A percentile compares a stretch with the other conserved stretches of the same genome.
Evolutionary conservation across 2,113 vertebrate species (phyloP).

Genomic region (Pseudopodoces humilis): DNA sequence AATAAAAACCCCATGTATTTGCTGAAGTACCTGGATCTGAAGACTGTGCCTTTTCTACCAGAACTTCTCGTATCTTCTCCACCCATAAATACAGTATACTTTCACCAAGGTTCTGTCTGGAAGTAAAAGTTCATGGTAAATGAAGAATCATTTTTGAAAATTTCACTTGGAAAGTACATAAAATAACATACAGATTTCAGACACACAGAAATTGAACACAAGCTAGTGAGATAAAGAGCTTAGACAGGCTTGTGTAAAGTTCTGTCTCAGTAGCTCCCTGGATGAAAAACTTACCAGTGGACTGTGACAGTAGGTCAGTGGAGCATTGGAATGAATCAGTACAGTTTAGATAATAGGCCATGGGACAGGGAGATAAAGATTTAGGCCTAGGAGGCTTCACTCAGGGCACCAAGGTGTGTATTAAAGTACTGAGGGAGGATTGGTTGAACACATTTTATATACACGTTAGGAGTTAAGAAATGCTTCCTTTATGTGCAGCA

Average conservation of each 20-base stretch:
- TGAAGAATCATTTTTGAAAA: neutral
- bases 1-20: neutral
- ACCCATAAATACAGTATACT: slow-evolving; percentile 96
- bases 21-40: slow-evolving; percentile 82
- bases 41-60: slow-evolving; percentile 83
- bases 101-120: slow-evolving; percentile 90
- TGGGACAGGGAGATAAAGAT: neutral
- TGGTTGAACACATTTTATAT: fast-evolving
- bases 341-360: neutral
- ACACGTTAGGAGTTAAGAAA: neutral
- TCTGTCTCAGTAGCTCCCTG: neutral
- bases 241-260: neutral
- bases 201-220: neutral
- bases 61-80: slow-evolving; percentile 90
- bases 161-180: neutral
- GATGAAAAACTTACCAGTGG: fast-evolving
- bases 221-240: neutral
- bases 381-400: neutral
- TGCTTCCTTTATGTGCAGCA: neutral
- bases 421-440: neutral
- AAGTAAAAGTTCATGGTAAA: slow-evolving; percentile 41
- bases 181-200: neutral
- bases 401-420: neutral
- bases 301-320: neutral
- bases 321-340: neutral